Evolutionary conservation across 2,797 vertebrate species (phyloP), one percentile per base, ranked within the genome.

Genomic region (Stomatorhinus walkeri): DNA sequence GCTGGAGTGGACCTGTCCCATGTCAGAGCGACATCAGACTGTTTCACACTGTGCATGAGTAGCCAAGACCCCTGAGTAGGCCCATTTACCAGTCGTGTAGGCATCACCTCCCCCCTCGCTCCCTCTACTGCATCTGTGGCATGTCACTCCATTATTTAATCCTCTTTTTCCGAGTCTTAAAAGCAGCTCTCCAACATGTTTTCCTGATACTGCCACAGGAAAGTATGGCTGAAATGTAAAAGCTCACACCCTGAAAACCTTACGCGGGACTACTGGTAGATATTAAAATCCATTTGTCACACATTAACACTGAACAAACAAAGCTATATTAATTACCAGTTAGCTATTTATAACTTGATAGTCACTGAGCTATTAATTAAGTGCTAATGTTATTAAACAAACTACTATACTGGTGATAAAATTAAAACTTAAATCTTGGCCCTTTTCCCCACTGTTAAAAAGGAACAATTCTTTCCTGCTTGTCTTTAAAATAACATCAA

Each of bases 351-450:
- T 81, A 81, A 46, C 40, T 46, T 22, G 36, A 79, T 46, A 81
- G 40, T 81, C 6, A 81, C 76, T 46, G 40, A 79, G 36, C 36
- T 43, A 43, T 79, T 76, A 43, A 76, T 76, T n/a, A 81, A 46
- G 76, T 46, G 76, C 6, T 46, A 46, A 81, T 81, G 40, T 81
- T 81, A 22, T 81, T 81, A 46, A 81, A 79, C 36, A 79, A 79
- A 81, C 40, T 81, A 46, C 76, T 81, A 22, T 81, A 19, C 40
- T 81, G 76, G 76, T 81, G 16, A 81, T 81, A 81, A 81, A 81
- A 81, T 81, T 81, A 46, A 81, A 81, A 81, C 19, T 81, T 81
- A n/a, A 81, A 81, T 81, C 76, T 46, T 81, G 76, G 40, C 40
- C 40, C 76, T 81, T 81, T 81, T 81, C 40, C 40, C 76, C 36